Evolutionary conservation across 2,888 invertebrate genomes (phyloP).

Genomic region (Panopea generosa): DNA sequence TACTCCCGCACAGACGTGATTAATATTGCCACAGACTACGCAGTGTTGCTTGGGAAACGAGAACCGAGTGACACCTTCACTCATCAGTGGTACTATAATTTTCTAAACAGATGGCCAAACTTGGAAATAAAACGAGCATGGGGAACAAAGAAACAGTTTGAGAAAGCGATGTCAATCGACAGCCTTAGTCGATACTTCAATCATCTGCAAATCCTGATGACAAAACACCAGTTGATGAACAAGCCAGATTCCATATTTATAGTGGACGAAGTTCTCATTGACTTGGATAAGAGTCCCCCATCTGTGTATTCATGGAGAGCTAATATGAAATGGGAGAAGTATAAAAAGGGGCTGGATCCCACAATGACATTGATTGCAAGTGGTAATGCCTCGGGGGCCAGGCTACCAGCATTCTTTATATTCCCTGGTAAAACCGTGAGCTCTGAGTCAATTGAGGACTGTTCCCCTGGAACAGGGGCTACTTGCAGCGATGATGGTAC

Average conservation of each 20-base stretch:
- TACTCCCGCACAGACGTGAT: conserved; percentile 58
- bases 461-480: conserved; percentile 61
- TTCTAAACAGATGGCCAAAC: conserved; percentile 54
- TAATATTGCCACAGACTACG: conserved; percentile 58
- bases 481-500: conserved; percentile 63
- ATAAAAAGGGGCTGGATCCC: conserved; percentile 42
- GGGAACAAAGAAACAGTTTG: conserved; percentile 51
- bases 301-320: conserved; percentile 51
- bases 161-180: conserved; percentile 52
- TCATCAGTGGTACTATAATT: conserved; percentile 64
- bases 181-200: conserved; percentile 49
- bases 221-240: conserved; percentile 45
- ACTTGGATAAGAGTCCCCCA: conserved; percentile 51
- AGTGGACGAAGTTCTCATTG: conserved; percentile 56
- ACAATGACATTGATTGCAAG: conserved; percentile 57
- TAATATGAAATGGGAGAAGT: conserved; percentile 55
- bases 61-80: conserved; percentile 59
- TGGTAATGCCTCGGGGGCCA: conserved; percentile 59
- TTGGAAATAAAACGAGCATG: conserved; percentile 43
- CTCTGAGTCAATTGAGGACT: conserved; percentile 61
- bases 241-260: conserved; percentile 61
- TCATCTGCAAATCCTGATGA: conserved; percentile 46
- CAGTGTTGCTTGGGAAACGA: conserved; percentile 57
- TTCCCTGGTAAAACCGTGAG: conserved; percentile 62
- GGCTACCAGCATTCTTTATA: conserved; percentile 59